Conservation (phyloP, 2,113 vertebrate genomes). For the Pseudorhombus dupliciocellatus region DNA sequence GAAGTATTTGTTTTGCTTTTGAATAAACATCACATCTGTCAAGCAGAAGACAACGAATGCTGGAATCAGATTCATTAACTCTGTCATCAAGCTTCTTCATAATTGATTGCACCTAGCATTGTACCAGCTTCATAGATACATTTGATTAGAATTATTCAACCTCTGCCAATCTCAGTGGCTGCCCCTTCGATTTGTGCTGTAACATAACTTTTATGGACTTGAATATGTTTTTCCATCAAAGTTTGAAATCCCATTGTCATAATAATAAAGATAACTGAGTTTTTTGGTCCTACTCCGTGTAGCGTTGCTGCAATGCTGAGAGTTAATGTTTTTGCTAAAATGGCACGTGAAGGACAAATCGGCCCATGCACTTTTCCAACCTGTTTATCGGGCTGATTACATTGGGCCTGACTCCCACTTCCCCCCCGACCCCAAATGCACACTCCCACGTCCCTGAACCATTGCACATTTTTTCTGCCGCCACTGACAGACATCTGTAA, state of each 20-base stretch:
- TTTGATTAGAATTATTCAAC: too few relatives aligned
- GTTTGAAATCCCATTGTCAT: too few relatives aligned
- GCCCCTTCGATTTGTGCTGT: too few relatives aligned
- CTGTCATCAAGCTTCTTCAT: not conserved
- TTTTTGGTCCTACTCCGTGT: too few relatives aligned
- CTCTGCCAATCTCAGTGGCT: not conserved
- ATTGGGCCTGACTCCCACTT: not conserved
- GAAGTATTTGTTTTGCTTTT: not conserved
- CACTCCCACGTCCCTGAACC: not conserved
- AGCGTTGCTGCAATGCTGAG: too few relatives aligned
- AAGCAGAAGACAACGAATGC: not conserved
- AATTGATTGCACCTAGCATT: not conserved
- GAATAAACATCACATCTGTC: not conserved
- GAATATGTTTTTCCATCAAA: too few relatives aligned
- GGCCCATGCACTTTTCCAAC: not conserved
- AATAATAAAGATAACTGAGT: too few relatives aligned
- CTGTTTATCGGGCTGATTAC: not conserved
- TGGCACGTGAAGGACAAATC: too few relatives aligned
- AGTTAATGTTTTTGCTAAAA: too few relatives aligned
- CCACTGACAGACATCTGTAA: constrained; percentile 37
- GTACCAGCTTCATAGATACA: too few relatives aligned
- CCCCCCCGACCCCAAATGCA: not conserved
- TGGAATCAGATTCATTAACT: not conserved
- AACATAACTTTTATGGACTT: too few relatives aligned
- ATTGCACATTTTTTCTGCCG: not conserved